Evolutionary conservation across 2,113 vertebrate genomes (phyloP).

Genomic region (Gymnarchus niloticus): DNA sequence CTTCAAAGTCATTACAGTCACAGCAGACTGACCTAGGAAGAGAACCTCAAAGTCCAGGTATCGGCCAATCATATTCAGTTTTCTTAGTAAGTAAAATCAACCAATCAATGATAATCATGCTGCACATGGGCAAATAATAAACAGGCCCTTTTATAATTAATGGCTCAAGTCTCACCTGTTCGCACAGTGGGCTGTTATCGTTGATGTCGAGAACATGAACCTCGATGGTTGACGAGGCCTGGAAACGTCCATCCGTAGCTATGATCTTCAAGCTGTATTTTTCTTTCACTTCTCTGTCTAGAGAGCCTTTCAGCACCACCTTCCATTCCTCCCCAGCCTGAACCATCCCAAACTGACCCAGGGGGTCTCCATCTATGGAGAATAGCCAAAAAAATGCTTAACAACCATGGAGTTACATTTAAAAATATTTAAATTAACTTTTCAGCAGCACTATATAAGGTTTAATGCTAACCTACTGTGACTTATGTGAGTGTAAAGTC

Average conservation of each 20-base stretch:
- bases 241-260: slow-evolving; percentile 87
- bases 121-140: not conserved
- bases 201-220: slow-evolving; percentile 88
- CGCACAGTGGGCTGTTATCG: slow-evolving; percentile 89
- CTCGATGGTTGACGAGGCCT: slow-evolving; percentile 72
- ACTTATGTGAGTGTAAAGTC: no score
- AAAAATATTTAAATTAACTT: not conserved
- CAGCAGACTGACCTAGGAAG: not conserved
- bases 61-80: not conserved
- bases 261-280: slow-evolving; percentile 75
- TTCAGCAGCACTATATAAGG: not conserved
- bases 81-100: not conserved
- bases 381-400: not conserved
- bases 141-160: not conserved
- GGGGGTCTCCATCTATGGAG: slow-evolving; percentile 75
- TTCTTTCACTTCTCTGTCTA: slow-evolving; percentile 81
- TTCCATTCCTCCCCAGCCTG: slow-evolving; percentile 76
- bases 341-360: slow-evolving; percentile 80
- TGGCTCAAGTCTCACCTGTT: slow-evolving; percentile 67
- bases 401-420: not conserved
- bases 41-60: not conserved
- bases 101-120: not conserved
- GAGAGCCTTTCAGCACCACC: slow-evolving; percentile 70
- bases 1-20: not conserved
- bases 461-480: not conserved